Conservation (phyloP, 2,113 vertebrate genomes). For the Manacus vitellinus region DNA sequence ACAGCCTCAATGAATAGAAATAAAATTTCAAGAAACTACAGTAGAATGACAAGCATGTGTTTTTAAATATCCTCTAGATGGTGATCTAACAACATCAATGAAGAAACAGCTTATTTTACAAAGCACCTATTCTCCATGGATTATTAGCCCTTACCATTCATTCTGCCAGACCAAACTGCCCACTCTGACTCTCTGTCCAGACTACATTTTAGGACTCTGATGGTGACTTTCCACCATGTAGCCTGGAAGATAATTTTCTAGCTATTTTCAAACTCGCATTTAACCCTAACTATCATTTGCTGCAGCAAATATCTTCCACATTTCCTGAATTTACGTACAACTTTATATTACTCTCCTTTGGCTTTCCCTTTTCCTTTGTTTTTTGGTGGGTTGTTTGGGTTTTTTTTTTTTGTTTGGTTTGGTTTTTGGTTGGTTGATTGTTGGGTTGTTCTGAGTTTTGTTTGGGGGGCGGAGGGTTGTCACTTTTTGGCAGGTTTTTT, state of each 20-base stretch:
- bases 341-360: not conserved
- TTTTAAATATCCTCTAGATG: conserved; percentile 54
- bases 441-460: not conserved
- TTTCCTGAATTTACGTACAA: not conserved
- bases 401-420: not conserved
- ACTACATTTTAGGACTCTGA: not conserved
- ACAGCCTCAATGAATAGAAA: not conserved
- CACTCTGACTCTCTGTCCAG: not conserved
- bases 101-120: not conserved
- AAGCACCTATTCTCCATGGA: not conserved
- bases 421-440: not conserved
- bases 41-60: not conserved
- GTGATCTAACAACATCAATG: not conserved
- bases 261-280: not conserved
- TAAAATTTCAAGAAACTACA: rapidly evolving
- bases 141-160: not conserved
- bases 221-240: not conserved
- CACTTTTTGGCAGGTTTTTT: rapidly evolving
- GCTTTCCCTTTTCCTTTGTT: not conserved
- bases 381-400: not conserved
- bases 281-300: not conserved
- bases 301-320: not conserved
- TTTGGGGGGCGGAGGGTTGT: not conserved
- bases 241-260: not conserved
- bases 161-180: not conserved